Percentiles rank a stretch among this genome's conserved stretches.
phyloP scores from a whole-genome alignment of 2,888 invertebrate species.

The Hydrotaea cyrtoneurina region DNA sequence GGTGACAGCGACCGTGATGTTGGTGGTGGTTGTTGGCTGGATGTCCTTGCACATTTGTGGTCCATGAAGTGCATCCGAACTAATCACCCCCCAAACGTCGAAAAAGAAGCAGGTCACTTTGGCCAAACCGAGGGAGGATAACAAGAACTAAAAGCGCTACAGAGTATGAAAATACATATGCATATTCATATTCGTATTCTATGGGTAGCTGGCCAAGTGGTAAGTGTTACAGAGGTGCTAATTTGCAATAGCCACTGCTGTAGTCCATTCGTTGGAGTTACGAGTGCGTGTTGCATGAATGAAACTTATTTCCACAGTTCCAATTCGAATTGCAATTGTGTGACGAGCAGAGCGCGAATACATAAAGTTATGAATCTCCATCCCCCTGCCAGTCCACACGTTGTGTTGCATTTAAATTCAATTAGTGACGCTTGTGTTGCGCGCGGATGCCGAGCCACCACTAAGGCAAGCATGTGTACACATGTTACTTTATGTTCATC shows the following conservation, averaged over 20 bases:
- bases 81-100: neutral
- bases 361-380: constrained; percentile 25
- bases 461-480: neutral
- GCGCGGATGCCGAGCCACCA: constrained; percentile 42
- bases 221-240: constrained; percentile 56
- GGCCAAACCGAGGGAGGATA: neutral
- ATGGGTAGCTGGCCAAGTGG: neutral
- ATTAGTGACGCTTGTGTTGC: constrained; percentile 54
- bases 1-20: neutral
- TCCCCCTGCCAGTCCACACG: neutral
- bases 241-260: constrained; percentile 63
- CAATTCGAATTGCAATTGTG: neutral
- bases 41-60: constrained; percentile 18
- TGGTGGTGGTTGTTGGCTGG: constrained; percentile 9
- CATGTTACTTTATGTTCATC: constrained; percentile 35
- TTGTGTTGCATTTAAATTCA: constrained; percentile 57
- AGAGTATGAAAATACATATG: neutral
- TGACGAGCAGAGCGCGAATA: neutral
- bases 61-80: constrained; percentile 7
- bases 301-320: neutral
- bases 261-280: neutral
- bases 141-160: neutral
- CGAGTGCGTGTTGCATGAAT: constrained; percentile 17
- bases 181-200: neutral
- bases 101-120: constrained; percentile 17